Base-by-base conservation (phyloP, 2,888 invertebrate species). In the Temnothorax rugatulus region DNA sequence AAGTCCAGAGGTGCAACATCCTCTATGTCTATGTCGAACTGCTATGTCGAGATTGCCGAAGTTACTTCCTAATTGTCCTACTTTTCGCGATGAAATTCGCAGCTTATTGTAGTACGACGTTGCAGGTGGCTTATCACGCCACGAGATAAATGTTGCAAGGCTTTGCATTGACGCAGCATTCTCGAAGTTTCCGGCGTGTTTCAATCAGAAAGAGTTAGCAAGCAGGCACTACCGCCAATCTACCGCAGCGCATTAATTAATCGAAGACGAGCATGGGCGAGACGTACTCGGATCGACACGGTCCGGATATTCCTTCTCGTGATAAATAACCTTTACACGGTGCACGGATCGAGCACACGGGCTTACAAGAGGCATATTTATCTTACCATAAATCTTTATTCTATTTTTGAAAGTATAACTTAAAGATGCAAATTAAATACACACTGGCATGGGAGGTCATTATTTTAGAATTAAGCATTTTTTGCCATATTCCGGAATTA, bases 11-110 rank as follows among this genome's bases (percentile, higher is more conserved):
- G 29, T 47, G 57, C 29, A 77, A 29, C 29, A 25, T 52, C n/a
- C 38, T 38, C 21, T 7, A 21, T 29, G 29, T 29, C 29, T 29
- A 34, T 38, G 52, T 66, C 25, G 21, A 66, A 66, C 50, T 54
- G 66, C 29, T 29, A 15, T 29, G 29, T 38, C 41, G 66, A 76
- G 52, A 47, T 66, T 76, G 69, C 81, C 54, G 38, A 38, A 57
- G 83, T 81, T 63, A 54, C 68, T 47, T 68, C 69, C 52, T 82
- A 88, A 83, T 88, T 88, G 83, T 86, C 68, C 74, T 50, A 86
- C 81, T 88, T 87, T 73, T 29, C 64, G 34, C 68, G 50, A 84
- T 82, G 41, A 84, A 83, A 68, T 66, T 47, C 47, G 38, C 25
- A 38, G n/a, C 34, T 76, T 41, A 76, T 66, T 66, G 5, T 38